phyloP scores from a whole-genome alignment of 1,140 invertebrate genomes.

The Drosophila cardini region DNA sequence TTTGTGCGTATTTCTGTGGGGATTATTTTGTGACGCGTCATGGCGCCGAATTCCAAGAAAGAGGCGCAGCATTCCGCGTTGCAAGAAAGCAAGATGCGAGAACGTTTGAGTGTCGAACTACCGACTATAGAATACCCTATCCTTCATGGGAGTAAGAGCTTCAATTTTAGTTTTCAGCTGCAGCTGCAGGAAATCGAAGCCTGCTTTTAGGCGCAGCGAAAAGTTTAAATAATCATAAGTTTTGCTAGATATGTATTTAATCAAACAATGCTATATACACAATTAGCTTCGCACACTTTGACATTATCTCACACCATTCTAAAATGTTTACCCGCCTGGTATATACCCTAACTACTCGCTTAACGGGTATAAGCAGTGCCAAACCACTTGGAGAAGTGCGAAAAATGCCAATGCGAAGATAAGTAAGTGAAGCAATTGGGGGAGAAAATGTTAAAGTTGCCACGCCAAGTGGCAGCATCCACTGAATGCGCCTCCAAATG shows the following conservation, averaged over 20 bases:
- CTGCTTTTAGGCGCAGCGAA: too few relatives aligned
- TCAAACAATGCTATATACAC: too few relatives aligned
- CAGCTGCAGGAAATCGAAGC: too few relatives aligned
- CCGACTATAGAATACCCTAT: too few relatives aligned
- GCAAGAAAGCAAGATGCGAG: conserved; percentile 7
- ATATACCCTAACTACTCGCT: too few relatives aligned
- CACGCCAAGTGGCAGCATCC: neutral
- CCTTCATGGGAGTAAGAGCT: neutral
- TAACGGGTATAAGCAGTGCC: neutral
- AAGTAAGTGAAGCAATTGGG: conserved; percentile 22
- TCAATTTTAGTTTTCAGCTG: too few relatives aligned
- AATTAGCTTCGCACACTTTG: too few relatives aligned
- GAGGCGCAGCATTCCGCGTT: conserved; percentile 66
- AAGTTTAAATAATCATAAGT: too few relatives aligned
- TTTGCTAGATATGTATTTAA: too few relatives aligned
- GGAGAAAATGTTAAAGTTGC: conserved; percentile 5
- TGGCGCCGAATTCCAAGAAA: conserved; percentile 69
- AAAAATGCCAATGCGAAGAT: conserved; percentile 38
- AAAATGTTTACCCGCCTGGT: too few relatives aligned
- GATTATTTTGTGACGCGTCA: conserved; percentile 69
- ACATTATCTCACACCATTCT: too few relatives aligned
- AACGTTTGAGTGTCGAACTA: neutral
- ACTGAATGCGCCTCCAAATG: conserved; percentile 25
- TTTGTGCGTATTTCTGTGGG: conserved; percentile 5
- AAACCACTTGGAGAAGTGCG: conserved; percentile 57